These are phyloP conservation scores for Drosophila obscura DNA, from an alignment of 1,140 invertebrate genomes.

Conservation along the genomic window DNA sequence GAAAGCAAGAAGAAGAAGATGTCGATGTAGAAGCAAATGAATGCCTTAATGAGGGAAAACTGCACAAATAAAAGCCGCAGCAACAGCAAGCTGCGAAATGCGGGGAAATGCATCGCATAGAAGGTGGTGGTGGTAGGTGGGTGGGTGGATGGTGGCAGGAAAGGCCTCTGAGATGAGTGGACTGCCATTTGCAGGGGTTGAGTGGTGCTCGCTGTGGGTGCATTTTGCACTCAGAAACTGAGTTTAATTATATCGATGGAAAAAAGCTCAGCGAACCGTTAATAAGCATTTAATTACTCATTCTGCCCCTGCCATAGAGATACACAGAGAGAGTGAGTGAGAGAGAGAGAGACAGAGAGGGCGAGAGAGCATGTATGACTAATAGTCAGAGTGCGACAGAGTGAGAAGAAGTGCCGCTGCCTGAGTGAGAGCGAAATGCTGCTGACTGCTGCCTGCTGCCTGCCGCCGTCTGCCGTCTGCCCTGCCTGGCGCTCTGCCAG, in stretches of 20 bases:
- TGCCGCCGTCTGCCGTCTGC: background rate
- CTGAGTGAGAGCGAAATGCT: constrained; percentile 43
- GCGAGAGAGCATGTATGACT: background rate
- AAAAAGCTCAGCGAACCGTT: constrained; percentile 79
- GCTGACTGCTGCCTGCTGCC: background rate
- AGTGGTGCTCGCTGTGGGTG: constrained; percentile 30
- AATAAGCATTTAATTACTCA: constrained; percentile 83
- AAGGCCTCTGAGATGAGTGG: background rate
- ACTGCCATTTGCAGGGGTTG: constrained; percentile 23
- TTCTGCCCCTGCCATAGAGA: constrained; percentile 25
- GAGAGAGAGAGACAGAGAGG: constrained; percentile 20
- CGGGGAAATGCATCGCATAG: constrained; percentile 30
- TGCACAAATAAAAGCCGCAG: constrained; percentile 35
- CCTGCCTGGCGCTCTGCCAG: constrained; percentile 56
- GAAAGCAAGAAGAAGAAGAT: background rate
- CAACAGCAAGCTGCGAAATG: constrained; percentile 35
- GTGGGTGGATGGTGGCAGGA: background rate
- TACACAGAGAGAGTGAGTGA: constrained; percentile 28
- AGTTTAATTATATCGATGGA: constrained; percentile 76
- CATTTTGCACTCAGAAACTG: constrained; percentile 59
- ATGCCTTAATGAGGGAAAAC: constrained; percentile 6
- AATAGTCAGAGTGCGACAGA: constrained; percentile 4
- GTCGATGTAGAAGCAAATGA: too few relatives aligned
- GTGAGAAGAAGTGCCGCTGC: constrained; percentile 6
- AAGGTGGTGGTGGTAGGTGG: background rate